Conservation (phyloP, 2,797 vertebrate genomes). For the Tauraco hartlaubi region DNA sequence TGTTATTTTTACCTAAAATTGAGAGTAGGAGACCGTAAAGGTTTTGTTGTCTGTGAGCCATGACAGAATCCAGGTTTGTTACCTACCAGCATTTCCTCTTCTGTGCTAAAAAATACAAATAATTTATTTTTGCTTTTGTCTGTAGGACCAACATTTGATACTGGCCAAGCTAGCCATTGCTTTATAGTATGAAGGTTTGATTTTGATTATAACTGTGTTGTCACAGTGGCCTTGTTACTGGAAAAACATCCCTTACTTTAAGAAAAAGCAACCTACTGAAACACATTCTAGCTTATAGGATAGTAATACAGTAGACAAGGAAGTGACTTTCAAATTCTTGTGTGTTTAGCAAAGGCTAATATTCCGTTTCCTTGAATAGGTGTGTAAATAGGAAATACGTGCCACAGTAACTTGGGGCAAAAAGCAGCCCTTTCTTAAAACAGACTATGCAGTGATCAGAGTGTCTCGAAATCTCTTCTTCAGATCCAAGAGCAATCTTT, state of each 20-base stretch:
- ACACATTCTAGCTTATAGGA: neutral
- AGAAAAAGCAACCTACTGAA: neutral
- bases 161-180: neutral
- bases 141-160: neutral
- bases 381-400: neutral
- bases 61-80: neutral
- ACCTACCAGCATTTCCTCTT: neutral
- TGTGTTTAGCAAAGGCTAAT: neutral
- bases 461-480: neutral
- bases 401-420: neutral
- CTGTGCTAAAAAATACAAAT: neutral
- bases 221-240: neutral
- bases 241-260: neutral
- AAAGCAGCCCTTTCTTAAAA: neutral
- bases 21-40: neutral
- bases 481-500: neutral
- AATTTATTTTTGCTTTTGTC: neutral
- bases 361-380: neutral
- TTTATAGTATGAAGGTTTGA: neutral
- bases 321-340: neutral
- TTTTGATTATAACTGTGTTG: neutral
- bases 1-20: neutral
- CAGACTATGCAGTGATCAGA: neutral
- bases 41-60: neutral
- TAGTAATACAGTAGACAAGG: neutral